Evolutionary conservation across 2,888 invertebrate genomes (phyloP).

Genomic region (Therioaphis trifolii): DNA sequence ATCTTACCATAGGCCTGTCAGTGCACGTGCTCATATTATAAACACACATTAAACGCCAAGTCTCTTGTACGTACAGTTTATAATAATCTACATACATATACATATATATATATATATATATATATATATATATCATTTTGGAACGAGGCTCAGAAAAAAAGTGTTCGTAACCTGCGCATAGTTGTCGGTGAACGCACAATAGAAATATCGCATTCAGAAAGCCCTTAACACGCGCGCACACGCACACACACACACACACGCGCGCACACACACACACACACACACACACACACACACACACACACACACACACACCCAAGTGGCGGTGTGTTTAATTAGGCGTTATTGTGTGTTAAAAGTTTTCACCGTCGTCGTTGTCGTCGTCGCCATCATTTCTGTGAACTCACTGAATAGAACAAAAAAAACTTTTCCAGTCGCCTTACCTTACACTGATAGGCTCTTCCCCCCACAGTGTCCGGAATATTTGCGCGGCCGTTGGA

Average conservation of each 20-base stretch:
- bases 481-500: background rate
- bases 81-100: background rate
- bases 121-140: background rate
- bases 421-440: slow-evolving; percentile 22
- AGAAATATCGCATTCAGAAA: slow-evolving; percentile 3
- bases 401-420: slow-evolving; percentile 44
- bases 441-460: too few species aligned
- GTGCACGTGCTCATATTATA: too few species aligned
- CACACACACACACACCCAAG: slow-evolving; percentile 7
- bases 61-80: background rate
- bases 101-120: background rate
- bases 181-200: slow-evolving; percentile 8
- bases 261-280: slow-evolving; percentile 32
- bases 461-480: too few species aligned
- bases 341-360: slow-evolving; percentile 54
- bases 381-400: background rate
- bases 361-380: slow-evolving; percentile 22
- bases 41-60: background rate
- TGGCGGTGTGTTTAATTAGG: slow-evolving; percentile 51
- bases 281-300: background rate
- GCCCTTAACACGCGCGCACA: slow-evolving; percentile 41
- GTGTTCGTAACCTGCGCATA: background rate
- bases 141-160: slow-evolving; percentile 31
- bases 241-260: too few species aligned
- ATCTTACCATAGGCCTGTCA: too few species aligned